A percentile compares a stretch with the other conserved stretches of the same genome.
Conservation (phyloP, 2,113 vertebrate genomes). For the Sarotherodon lohbergeri region DNA sequence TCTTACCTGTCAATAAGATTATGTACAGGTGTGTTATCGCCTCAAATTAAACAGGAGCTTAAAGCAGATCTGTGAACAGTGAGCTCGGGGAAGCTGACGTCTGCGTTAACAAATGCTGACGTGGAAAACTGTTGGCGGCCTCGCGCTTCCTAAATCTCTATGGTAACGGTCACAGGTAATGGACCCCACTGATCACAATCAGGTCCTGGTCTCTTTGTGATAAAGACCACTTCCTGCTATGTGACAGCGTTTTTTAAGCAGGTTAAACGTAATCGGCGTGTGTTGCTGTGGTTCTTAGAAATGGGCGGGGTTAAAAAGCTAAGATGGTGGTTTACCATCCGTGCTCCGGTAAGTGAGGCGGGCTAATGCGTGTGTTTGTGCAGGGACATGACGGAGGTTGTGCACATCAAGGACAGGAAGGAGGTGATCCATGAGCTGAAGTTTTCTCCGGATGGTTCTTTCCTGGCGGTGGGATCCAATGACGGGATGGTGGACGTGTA, state of each 20-base stretch:
- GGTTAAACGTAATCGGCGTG: fast-evolving
- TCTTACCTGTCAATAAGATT: not conserved
- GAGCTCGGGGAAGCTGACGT: not conserved
- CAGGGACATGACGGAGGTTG: slow-evolving; percentile 98
- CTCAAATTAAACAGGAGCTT: not conserved
- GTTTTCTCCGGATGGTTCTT: slow-evolving; percentile 91
- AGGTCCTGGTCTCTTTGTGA: not conserved
- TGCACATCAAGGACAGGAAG: slow-evolving; percentile 96
- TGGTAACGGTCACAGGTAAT: not conserved
- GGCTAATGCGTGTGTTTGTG: not conserved
- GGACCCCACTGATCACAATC: fast-evolving
- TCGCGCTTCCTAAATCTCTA: not conserved
- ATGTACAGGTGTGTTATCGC: not conserved
- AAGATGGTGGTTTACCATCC: not conserved
- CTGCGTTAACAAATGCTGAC: not conserved
- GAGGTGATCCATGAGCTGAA: slow-evolving; percentile 98
- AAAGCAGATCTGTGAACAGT: not conserved
- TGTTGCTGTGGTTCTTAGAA: not conserved
- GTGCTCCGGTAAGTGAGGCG: not conserved
- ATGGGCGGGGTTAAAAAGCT: not conserved
- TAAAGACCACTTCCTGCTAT: not conserved
- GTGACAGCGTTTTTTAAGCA: not conserved
- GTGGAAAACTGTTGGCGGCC: not conserved
- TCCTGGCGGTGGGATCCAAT: slow-evolving; percentile 93
- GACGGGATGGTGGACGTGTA: slow-evolving; percentile 92